These are phyloP conservation scores for Embiotoca jacksoni DNA, from an alignment of 2,113 vertebrate genomes.

Conservation along the genomic window DNA sequence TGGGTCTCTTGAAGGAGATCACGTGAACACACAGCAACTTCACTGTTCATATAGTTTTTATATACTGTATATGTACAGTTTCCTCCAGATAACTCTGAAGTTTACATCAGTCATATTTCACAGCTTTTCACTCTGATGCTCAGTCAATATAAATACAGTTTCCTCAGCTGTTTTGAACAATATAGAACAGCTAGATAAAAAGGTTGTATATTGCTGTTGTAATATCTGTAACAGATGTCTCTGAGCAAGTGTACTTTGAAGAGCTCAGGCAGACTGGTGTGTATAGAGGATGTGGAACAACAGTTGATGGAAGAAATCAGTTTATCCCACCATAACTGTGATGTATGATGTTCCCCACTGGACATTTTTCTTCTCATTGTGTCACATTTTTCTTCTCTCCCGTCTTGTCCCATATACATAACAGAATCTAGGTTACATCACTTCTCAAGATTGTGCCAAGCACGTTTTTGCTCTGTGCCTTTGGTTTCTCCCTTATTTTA, in stretches of 20 bases:
- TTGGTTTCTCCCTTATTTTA: not conserved
- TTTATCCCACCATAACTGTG: conserved; percentile 38
- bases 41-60: too few species aligned
- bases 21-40: too few species aligned
- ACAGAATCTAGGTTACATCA: conserved; percentile 55
- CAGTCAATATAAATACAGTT: not conserved
- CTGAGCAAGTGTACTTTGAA: conserved; percentile 29
- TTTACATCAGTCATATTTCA: conserved; percentile 10
- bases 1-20: too few species aligned
- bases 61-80: not conserved
- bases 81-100: conserved; percentile 4
- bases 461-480: not conserved
- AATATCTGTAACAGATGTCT: conserved; percentile 43
- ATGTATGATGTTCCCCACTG: conserved; percentile 31
- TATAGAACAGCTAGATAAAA: conserved; percentile 24
- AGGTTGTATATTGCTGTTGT: conserved; percentile 25
- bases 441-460: not conserved
- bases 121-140: conserved; percentile 12
- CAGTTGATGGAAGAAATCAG: conserved; percentile 51
- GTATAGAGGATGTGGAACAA: conserved; percentile 30
- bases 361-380: conserved; percentile 23
- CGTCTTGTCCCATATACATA: conserved; percentile 13
- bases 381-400: conserved; percentile 16
- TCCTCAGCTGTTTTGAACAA: not conserved
- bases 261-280: conserved; percentile 30